A percentile compares a stretch with the other conserved stretches of the same genome.
phyloP scores from a whole-genome alignment of 2,797 vertebrate species.

The Ambastaia sidthimunki region DNA sequence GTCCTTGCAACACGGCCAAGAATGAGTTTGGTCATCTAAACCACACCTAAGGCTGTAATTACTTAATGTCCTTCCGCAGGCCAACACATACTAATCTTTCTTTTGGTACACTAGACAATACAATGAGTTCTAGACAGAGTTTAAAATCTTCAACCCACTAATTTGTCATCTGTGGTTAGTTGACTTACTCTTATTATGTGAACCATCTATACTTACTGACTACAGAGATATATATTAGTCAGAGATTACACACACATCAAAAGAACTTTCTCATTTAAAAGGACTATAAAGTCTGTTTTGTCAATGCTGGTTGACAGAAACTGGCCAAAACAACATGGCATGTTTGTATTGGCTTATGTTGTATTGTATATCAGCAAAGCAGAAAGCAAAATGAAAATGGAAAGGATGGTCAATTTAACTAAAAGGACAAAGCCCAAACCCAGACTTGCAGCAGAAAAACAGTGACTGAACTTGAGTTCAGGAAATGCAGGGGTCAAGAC shows the following conservation, averaged over 20 bases:
- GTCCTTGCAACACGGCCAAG: background rate
- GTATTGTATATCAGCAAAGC: background rate
- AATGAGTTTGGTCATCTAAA: constrained; percentile 22
- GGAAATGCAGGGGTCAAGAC: constrained; percentile 42
- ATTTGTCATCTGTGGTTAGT: background rate
- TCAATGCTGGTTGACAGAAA: background rate
- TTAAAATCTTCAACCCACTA: constrained; percentile 11
- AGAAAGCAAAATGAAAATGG: constrained; percentile 36
- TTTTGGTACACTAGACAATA: background rate
- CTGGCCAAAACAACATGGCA: constrained; percentile 3
- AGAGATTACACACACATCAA: background rate
- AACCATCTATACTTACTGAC: background rate
- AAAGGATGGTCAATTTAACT: constrained; percentile 45
- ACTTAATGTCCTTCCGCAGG: constrained; percentile 4
- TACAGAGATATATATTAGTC: background rate
- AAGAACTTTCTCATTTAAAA: background rate
- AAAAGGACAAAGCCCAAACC: constrained; percentile 43
- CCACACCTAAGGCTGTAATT: constrained; percentile 44
- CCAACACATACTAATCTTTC: constrained; percentile 20
- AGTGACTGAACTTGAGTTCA: constrained; percentile 30
- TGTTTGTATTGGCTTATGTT: constrained; percentile 58
- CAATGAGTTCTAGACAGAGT: constrained; percentile 13
- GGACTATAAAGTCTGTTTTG: background rate
- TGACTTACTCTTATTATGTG: background rate
- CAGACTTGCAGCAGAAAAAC: constrained; percentile 55